Evolutionary conservation across 1,140 invertebrate genomes (phyloP), one percentile per base, ranked within the genome.

Genomic region (Philotrypesis tridentata): DNA sequence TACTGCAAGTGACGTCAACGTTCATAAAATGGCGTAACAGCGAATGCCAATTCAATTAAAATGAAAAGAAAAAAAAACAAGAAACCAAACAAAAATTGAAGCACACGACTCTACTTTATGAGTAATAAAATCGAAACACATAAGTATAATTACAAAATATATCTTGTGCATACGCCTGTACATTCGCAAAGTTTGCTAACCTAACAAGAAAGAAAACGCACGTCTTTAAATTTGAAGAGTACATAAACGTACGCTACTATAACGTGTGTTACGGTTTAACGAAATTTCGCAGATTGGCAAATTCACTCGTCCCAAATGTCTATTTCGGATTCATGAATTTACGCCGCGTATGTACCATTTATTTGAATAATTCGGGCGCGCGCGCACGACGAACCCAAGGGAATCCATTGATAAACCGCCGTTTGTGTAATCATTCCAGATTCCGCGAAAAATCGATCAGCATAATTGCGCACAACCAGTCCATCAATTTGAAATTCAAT

Each of bases 261-360:
- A 21, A n/a, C 40, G 40, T 43, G 60, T 61, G 60, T 65, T 65
- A 14, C 27, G 9, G 25, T 5, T 17, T 33, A 68, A 68, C 17
- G 67, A 29, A 68, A 68, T 37, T 68, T 68, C 21, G 31, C 67
- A 48, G 37, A 72, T 43, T 43, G 33, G 37, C 27, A 27, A 72
- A 72, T 72, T 72, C n/a, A 43, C 37, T 72, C 33, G 40, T 37
- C 17, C 21, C 70, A n/a, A 72, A 72, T 48, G 70, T 72, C 70
- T 31, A 72, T 72, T 72, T 72, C 37, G 37, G 70, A 72, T 72
- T 72, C 70, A 72, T 72, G 70, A 72, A 72, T 72, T 72, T 72
- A 21, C 70, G 23, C 4, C 37, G n/a, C 70, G 48, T 72, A 72
- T 72, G 70, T 48, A 72, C 33, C 43, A 21, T 72, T 72, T 72